Evolutionary conservation across 1,140 invertebrate genomes (phyloP), one percentile per base, ranked within the genome.

Genomic region (Drosophila auraria): DNA sequence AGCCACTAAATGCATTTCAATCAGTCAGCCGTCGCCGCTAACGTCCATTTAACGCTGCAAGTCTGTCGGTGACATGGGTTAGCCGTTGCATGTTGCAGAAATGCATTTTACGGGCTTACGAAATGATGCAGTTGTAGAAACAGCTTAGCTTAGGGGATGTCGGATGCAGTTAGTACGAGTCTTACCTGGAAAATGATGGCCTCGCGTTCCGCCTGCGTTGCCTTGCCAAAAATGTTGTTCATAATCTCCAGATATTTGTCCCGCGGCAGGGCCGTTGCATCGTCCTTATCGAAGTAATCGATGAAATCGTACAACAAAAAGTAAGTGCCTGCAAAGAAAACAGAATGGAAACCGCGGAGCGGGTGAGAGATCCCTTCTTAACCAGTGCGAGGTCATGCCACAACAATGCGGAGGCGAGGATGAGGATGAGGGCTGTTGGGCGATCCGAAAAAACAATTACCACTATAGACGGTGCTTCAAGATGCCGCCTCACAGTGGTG

Each of bases 271-370:
- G 96, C 95, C 89, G 95, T 97, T 2, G 96, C 95, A 38, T 95
- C 95, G 92, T 97, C 97, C 92, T 97, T 97, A 92, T 97, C 96
- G 82, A 98, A 98, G 93, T 96, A 97, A 92, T 97, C 96, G 80
- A 97, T 96, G 93, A 97, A 98, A 93, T 98, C 97, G 94, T 98
- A 98, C 36, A 98, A 94, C 82, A 98, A 95, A 93, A 98, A 98
- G 93, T 97, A 98, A 3, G 97, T 98, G 74, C 97, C 97, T 98
- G 96, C 38, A 94, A 94, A 57, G 93, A 38, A 56, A 40, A 57
- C 36, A 57, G 14, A 56, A 56, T 23, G 14, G 33, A 38, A 56
- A 23, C 53, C 33, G 93, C 20, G 38, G 56, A 50, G 49, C 33
- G 5, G 56, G 47, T 54, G 40, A 33, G 59, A 47, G 54, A 54